Percentiles rank a stretch among this genome's conserved stretches.
Conservation (phyloP, 2,797 vertebrate species). For the Octomys mimax region DNA sequence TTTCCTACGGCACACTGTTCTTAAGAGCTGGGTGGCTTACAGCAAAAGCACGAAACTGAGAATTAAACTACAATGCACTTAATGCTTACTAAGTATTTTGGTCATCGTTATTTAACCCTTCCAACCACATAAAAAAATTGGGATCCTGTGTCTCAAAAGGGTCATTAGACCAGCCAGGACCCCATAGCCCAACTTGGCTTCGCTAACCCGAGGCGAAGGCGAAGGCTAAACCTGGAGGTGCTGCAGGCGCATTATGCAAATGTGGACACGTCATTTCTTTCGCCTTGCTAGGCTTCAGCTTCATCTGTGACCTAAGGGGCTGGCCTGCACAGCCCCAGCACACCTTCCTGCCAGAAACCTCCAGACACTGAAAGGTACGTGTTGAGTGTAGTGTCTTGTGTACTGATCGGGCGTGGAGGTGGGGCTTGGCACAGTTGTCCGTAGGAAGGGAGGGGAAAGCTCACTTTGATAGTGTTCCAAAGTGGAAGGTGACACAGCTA, state of each 20-base stretch:
- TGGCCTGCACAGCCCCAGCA: not conserved
- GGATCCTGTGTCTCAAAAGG: conserved; percentile 17
- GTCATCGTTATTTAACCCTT: not conserved
- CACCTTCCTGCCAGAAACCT: conserved; percentile 10
- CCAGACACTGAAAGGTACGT: conserved; percentile 65
- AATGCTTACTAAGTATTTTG: not conserved
- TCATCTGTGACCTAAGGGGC: not conserved
- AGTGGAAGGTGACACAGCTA: conserved; percentile 82
- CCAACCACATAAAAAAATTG: not conserved
- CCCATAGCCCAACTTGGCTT: conserved; percentile 4
- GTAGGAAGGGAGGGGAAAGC: conserved; percentile 83
- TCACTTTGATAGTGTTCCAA: conserved; percentile 84
- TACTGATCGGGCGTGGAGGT: conserved; percentile 67
- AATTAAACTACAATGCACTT: not conserved
- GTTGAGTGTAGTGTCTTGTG: conserved; percentile 73
- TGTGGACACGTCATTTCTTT: not conserved
- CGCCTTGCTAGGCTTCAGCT: not conserved
- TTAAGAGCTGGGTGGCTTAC: conserved; percentile 34
- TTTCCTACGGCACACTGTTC: conserved; percentile 28
- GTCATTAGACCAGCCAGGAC: not conserved
- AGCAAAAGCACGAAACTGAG: not conserved
- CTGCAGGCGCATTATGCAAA: not conserved
- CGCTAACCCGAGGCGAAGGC: not conserved
- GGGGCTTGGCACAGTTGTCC: conserved; percentile 74
- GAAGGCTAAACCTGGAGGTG: conserved; percentile 15